phyloP scores from a whole-genome alignment of 2,888 invertebrate species.

The Falcaria lacertinaria region DNA sequence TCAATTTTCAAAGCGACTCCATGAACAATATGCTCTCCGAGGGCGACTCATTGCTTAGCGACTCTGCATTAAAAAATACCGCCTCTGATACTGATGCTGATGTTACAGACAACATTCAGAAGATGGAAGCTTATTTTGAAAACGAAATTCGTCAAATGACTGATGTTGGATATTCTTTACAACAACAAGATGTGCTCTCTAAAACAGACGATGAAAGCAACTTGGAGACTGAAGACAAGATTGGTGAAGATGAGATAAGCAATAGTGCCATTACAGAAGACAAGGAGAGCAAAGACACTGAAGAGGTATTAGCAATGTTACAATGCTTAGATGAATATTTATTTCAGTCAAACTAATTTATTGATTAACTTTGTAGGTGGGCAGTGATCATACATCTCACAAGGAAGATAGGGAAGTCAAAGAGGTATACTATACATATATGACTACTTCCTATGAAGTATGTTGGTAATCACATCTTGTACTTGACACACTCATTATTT shows the following conservation, averaged over 20 bases:
- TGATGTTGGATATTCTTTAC: slow-evolving; percentile 19
- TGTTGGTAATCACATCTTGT: too few relatives aligned
- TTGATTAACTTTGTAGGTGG: too few relatives aligned
- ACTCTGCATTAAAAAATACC: slow-evolving; percentile 39
- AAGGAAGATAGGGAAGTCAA: too few relatives aligned
- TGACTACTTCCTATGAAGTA: too few relatives aligned
- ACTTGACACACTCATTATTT: background rate
- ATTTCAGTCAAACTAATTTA: too few relatives aligned
- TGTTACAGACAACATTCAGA: slow-evolving; percentile 41
- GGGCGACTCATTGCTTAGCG: slow-evolving; percentile 61
- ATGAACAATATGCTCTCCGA: slow-evolving; percentile 60
- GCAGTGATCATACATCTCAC: too few relatives aligned
- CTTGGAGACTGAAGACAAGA: slow-evolving; percentile 10
- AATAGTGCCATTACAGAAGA: slow-evolving; percentile 2
- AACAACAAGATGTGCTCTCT: slow-evolving; percentile 17
- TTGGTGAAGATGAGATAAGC: slow-evolving; percentile 4
- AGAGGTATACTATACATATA: too few relatives aligned
- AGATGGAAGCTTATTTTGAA: slow-evolving; percentile 31
- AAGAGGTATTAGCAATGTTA: too few relatives aligned
- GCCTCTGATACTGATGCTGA: slow-evolving; percentile 56
- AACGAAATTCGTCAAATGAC: slow-evolving; percentile 26
- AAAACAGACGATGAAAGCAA: slow-evolving; percentile 27
- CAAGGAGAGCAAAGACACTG: slow-evolving; percentile 3
- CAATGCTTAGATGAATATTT: too few relatives aligned
- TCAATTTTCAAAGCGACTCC: slow-evolving; percentile 64